Evolutionary conservation across 2,797 vertebrate species (phyloP), one percentile per base, ranked within the genome.

Genomic region (Synaphobranchus kaupii): DNA sequence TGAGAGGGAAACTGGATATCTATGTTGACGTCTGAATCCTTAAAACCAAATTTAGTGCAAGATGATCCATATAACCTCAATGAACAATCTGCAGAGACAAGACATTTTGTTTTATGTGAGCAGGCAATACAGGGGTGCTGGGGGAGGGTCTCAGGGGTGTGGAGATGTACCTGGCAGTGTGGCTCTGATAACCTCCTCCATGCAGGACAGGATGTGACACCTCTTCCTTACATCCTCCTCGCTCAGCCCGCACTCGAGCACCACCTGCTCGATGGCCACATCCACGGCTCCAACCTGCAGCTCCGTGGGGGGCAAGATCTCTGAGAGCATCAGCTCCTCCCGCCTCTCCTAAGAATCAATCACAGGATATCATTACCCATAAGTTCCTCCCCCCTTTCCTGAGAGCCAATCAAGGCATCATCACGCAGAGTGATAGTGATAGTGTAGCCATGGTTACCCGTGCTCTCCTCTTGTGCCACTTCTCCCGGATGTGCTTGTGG

Each of bases 61-160:
- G 98, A 99, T 83, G 98, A 99, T 89, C 98, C 98, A 94, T 99
- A 98, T 34, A 98, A 94, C 93, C 98, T 96, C 91, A 99, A 94
- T n/a, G 93, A 96, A 92, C 98, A 97, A 86, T 97, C 98, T 99
- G 92, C 58, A 93, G 90, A 85, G 82, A 68, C 73, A 90, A 44
- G 20, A 88, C 28, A 48, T 56, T 34, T 84, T 78, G 83, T n/a
- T 56, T 8, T 17, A 31, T 28, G 48, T 28, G 50, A 20, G 48
- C 5, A 50, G 34, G 17, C 44, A 82, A 52, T 48, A 8, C 44
- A 47, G 25, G 31, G 39, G 25, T 47, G 34, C 12, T 44, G 73
- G 58, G 58, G 22, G 5, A 80, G 44, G 9, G 34, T 1, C 44
- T 47, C 10, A 22, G 71, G 34, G 2, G 10, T 28, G 78, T 20